Percentiles rank a stretch among this genome's conserved stretches.
phyloP scores from a whole-genome alignment of 2,888 invertebrate genomes.

The Liopterus haemorrhoidalis region DNA sequence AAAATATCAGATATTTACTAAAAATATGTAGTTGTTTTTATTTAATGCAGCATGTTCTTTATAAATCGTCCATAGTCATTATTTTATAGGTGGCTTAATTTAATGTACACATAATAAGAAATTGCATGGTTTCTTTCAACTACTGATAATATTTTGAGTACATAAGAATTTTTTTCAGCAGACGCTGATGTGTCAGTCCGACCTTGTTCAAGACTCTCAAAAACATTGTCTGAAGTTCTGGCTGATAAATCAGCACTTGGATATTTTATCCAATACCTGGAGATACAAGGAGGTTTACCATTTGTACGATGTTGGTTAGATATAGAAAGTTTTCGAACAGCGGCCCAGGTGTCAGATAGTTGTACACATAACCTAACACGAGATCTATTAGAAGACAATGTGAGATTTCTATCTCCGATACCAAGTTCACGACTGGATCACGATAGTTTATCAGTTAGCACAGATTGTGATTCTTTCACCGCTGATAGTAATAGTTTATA shows the following conservation, averaged over 20 bases:
- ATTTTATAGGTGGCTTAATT: no score
- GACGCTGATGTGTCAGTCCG: slow-evolving; percentile 35
- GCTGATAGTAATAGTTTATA: slow-evolving; percentile 42
- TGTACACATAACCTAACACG: slow-evolving; percentile 14
- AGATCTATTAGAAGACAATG: slow-evolving; percentile 20
- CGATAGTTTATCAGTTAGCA: slow-evolving; percentile 46
- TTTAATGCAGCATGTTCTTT: no score
- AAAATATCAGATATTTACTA: no score
- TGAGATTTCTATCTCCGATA: slow-evolving; percentile 29
- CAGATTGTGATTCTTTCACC: slow-evolving; percentile 45
- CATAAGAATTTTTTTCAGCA: no score
- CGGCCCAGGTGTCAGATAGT: slow-evolving; percentile 32
- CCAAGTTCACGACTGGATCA: slow-evolving; percentile 39
- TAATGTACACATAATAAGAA: no score
- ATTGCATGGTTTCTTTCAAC: no score
- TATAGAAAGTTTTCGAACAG: slow-evolving; percentile 59
- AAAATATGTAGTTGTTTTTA: no score
- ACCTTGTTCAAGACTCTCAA: slow-evolving; percentile 59
- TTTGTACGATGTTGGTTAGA: slow-evolving; percentile 73
- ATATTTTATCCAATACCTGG: slow-evolving; percentile 82
- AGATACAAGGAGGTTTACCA: slow-evolving; percentile 60
- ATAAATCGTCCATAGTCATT: no score
- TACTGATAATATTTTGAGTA: no score
- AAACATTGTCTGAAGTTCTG: slow-evolving; percentile 69
- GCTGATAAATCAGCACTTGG: slow-evolving; percentile 72